Conservation (phyloP, 2,113 vertebrate species). For the Puma concolor region DNA sequence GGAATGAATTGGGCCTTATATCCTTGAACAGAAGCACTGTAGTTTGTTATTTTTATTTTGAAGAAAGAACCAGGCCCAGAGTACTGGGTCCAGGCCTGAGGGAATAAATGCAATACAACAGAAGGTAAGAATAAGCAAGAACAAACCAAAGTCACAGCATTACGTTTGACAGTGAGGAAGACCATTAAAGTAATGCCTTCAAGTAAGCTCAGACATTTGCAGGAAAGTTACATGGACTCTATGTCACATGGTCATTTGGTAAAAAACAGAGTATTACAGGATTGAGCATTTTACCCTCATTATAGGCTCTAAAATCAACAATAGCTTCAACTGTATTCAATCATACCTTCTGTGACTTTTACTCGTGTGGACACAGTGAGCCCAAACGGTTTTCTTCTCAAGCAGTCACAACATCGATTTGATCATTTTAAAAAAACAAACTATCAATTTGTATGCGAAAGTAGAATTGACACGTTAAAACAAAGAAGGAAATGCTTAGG, state of each 20-base stretch:
- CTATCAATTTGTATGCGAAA: neutral
- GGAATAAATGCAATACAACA: constrained; percentile 87
- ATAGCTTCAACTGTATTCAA: constrained; percentile 82
- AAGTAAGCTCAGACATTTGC: constrained; percentile 79
- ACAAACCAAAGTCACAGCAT: constrained; percentile 85
- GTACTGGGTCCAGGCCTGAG: constrained; percentile 78
- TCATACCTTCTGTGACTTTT: constrained; percentile 82
- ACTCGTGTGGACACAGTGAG: neutral
- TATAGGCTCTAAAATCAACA: constrained; percentile 78
- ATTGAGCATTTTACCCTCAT: constrained; percentile 85
- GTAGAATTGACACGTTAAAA: neutral
- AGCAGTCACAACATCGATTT: neutral
- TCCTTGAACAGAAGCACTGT: constrained; percentile 97
- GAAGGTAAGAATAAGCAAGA: constrained; percentile 85
- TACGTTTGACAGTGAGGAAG: constrained; percentile 81
- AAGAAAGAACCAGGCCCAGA: constrained; percentile 82
- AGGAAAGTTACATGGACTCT: constrained; percentile 72
- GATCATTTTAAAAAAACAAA: neutral
- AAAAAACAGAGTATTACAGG: constrained; percentile 68
- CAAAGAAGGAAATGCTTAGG: neutral
- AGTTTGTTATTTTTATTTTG: constrained; percentile 76
- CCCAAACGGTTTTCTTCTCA: neutral
- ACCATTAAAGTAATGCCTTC: constrained; percentile 80
- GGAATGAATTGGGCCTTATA: constrained; percentile 93
- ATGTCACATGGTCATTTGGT: constrained; percentile 53